A percentile compares a stretch with the other conserved stretches of the same genome.
Evolutionary conservation across 2,113 vertebrate species (phyloP).

Genomic region (Cheilinus undulatus): DNA sequence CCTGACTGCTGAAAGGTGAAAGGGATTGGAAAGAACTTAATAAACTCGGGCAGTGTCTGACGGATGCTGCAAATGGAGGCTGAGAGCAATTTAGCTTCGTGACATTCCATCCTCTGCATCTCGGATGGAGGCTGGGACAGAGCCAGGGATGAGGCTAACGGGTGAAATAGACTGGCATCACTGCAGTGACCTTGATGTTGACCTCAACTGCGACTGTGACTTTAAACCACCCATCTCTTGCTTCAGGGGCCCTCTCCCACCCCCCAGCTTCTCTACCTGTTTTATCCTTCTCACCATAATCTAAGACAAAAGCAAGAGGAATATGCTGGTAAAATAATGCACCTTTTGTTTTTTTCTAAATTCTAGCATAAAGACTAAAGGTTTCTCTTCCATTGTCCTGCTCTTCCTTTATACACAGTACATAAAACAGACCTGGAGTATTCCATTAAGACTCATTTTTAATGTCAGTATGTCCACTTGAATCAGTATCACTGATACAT

Average conservation of each 20-base stretch:
- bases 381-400: neutral
- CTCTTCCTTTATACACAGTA: conserved; percentile 15
- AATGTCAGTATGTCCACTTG: conserved; percentile 12
- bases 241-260: conserved; percentile 46
- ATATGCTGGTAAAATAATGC: conserved; percentile 32
- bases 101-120: conserved; percentile 81
- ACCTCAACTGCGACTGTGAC: conserved; percentile 74
- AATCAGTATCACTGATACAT: conserved; percentile 12
- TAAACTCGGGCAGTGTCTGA: conserved; percentile 72
- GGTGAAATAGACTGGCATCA: conserved; percentile 75
- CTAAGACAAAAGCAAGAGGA: conserved; percentile 36
- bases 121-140: conserved; percentile 71
- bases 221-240: conserved; percentile 63
- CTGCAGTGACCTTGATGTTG: conserved; percentile 78
- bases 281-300: conserved; percentile 29
- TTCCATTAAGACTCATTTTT: conserved; percentile 11
- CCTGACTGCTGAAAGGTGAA: conserved; percentile 72
- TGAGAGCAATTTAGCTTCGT: conserved; percentile 78
- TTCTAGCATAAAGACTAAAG: conserved; percentile 37
- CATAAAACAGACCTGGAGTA: conserved; percentile 9
- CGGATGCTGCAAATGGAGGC: conserved; percentile 75
- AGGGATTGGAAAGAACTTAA: conserved; percentile 75
- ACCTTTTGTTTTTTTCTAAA: conserved; percentile 20
- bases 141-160: conserved; percentile 69
- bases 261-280: conserved; percentile 19